A percentile compares a stretch with the other conserved stretches of the same genome.
Conservation (phyloP, 1,140 invertebrate genomes). For the Zaprionus africanus region DNA sequence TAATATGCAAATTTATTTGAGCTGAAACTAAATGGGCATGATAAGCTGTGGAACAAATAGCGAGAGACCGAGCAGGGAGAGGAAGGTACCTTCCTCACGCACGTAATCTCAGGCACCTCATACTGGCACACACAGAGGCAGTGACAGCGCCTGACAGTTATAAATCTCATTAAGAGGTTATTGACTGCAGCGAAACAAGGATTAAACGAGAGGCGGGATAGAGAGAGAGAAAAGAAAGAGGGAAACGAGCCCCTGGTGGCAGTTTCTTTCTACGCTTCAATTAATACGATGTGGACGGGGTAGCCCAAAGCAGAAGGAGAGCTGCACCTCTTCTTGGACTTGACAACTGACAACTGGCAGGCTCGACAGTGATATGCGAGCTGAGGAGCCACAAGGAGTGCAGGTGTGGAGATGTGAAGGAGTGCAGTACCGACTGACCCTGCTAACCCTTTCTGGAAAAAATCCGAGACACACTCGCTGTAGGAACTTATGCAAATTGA, state of each 20-base stretch:
- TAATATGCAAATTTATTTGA: constrained; percentile 80
- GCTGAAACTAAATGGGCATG: constrained; percentile 66
- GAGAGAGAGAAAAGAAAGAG: constrained; percentile 16
- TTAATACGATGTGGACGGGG: constrained; percentile 71
- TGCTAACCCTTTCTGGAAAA: constrained; percentile 17
- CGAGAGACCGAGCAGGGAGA: background rate
- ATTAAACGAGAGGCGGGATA: constrained; percentile 47
- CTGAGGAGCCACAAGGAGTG: constrained; percentile 39
- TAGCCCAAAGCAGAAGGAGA: background rate
- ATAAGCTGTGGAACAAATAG: constrained; percentile 71
- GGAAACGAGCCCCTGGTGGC: constrained; percentile 36
- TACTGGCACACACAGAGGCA: constrained; percentile 25
- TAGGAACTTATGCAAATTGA: constrained; percentile 64
- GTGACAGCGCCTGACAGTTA: constrained; percentile 57
- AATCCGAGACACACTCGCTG: constrained; percentile 54
- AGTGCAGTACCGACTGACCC: constrained; percentile 31
- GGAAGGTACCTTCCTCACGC: constrained; percentile 58
- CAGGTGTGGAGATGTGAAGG: background rate
- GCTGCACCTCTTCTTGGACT: constrained; percentile 39
- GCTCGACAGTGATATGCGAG: constrained; percentile 53
- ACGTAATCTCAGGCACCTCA: constrained; percentile 70
- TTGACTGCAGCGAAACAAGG: constrained; percentile 69
- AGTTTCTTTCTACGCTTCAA: constrained; percentile 81
- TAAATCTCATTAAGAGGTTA: constrained; percentile 83
- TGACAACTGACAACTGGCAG: constrained; percentile 54